phyloP scores from a whole-genome alignment of 2,113 vertebrate genomes.

The Zosterops pallidus region DNA sequence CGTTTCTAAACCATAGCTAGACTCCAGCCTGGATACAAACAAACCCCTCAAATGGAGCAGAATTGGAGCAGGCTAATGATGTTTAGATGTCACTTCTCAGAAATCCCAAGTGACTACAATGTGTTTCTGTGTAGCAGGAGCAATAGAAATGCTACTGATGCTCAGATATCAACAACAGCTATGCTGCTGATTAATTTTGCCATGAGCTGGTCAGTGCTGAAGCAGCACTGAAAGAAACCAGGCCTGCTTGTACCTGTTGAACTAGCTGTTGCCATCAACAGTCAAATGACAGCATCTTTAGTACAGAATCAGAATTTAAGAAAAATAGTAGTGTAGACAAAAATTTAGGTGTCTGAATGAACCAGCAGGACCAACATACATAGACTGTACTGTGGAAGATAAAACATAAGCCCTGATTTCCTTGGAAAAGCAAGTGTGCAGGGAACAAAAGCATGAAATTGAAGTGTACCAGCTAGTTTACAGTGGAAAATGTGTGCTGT shows the following conservation, averaged over 20 bases:
- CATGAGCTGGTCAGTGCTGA: not conserved
- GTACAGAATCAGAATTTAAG: not conserved
- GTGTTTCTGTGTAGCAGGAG: not conserved
- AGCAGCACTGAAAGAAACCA: not conserved
- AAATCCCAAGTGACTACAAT: not conserved
- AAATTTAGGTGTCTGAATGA: not conserved
- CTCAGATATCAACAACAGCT: not conserved
- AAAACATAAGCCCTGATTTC: not conserved
- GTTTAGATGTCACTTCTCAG: not conserved
- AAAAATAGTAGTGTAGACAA: not conserved
- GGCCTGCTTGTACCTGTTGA: not conserved
- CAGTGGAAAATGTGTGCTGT: not conserved
- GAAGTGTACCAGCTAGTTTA: not conserved
- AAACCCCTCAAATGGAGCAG: not conserved
- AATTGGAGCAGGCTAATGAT: not conserved
- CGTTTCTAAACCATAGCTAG: not conserved
- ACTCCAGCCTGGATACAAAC: not conserved
- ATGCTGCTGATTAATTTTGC: not conserved
- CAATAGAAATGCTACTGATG: not conserved
- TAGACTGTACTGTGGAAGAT: not conserved
- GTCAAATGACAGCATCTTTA: not conserved
- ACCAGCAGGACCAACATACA: not conserved
- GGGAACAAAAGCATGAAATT: not conserved
- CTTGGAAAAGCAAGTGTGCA: not conserved
- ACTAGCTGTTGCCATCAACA: not conserved